Base-by-base conservation (phyloP, 2,113 vertebrate species). In the Cathartes aura region DNA sequence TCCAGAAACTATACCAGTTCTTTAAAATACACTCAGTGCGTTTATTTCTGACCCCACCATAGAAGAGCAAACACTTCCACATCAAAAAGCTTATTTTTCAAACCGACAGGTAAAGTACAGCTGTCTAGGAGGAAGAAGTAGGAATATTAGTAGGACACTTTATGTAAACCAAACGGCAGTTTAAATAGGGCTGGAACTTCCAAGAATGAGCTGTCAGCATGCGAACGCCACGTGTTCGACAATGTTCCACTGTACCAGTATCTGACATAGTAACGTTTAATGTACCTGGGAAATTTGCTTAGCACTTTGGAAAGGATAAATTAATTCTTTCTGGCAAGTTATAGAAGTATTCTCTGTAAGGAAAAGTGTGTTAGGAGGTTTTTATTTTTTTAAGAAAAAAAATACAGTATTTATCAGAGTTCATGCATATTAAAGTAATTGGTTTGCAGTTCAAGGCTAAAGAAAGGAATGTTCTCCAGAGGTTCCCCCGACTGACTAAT, bases 301-400 rank as follows among this genome's bases (percentile, higher is more conserved):
- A 98, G 99, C 99, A 99, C 99, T 99, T 99, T 98, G 98, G 98
- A 98, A 98, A 98, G 98, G 98, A 99, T 98, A 99, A 93, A 64
- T 98, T 98, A 96, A 97, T 98, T 97, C 98, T 98, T 98, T 98
- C 97, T 97, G 97, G 96, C 97, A 97, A 97, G 95, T 98, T 97
- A 96, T 74, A 98, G 93, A 98, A 91, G 90, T 97, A 97, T 98
- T 98, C 97, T 98, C 97, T 98, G 97, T 97, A 98, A 97, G 97
- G 97, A 98, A 98, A 97, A 93, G 93, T 97, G 96, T 98, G 98
- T 98, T 98, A 97, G 98, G 97, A 98, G 91, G 97, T 96, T 97
- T 98, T 98, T 98, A 97, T 98, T 98, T 98, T 98, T 98, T 98
- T 98, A 98, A 98, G 93, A 75, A 96, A 96, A 98, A 90, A 89